Evolutionary conservation across 2,113 vertebrate species (phyloP), one percentile per base, ranked within the genome.

Genomic region (Micronycteris hirsuta): DNA sequence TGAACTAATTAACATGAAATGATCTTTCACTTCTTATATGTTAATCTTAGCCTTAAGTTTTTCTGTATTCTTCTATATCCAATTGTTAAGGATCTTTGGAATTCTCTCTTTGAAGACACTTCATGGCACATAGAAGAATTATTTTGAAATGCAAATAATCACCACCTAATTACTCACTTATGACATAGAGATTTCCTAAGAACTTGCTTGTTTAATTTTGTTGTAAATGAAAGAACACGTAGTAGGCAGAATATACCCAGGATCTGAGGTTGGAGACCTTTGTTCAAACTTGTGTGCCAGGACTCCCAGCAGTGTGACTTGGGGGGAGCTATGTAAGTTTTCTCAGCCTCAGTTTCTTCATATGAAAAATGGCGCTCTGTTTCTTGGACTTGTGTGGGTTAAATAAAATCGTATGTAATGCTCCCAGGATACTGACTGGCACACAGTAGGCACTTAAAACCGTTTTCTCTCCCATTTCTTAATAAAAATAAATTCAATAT

Each of bases 1-100:
- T 92, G 67, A 94, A 81, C 76, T 74, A 95, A 73, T 89, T 84
- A 90, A 36, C 45, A n/a, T n/a, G n/a, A 88, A 85, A 58, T 45
- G 43, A 89, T 77, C 22, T 70, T 89, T 67, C 71, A 92, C 12
- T 82, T 91, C n/a, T 90, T 80, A 43, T 45, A 86, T 4, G 33
- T 76, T 41, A 63, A 41, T 47, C 11, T 94, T 73, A 83, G 89
- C 12, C 54, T 92, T 71, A 80, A 80, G 71, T 86, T 76, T 92
- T 22, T 86, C 58, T 89, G 33, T 74, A 93, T 95, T 84, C 16
- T 58, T 52, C 7, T 38, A 58, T n/a, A 47, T 52, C 6, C 26
- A 87, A 80, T 24, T 80, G 84, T 83, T 71, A 70, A 76, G 43
- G 58, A 89, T 56, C 38, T 86, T 33, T 83, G 58, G 38, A 61